Evolutionary conservation across 2,888 invertebrate genomes (phyloP), one percentile per base, ranked within the genome.

Genomic region (Philonicus albiceps): DNA sequence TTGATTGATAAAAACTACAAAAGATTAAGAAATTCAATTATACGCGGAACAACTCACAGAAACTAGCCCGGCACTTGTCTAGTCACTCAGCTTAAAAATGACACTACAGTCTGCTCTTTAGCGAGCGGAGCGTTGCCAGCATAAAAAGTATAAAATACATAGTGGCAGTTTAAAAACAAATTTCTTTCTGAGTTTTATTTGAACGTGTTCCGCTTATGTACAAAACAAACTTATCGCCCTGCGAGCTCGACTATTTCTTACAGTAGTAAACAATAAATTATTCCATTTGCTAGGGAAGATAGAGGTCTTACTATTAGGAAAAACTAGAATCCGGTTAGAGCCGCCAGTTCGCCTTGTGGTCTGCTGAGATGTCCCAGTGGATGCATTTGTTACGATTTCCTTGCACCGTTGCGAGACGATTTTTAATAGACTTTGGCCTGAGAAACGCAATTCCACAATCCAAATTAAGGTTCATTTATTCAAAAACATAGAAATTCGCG

Each of bases 181-280:
- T n/a, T 49, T 49, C 40, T 3, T 31, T 31, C 49, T 49, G 16
- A 49, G n/a, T 49, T 49, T 49, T 49, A 49, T 49, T 49, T 49
- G 49, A 49, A 49, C n/a, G 16, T 49, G 49, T n/a, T 49, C 19
- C n/a, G 49, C 49, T 49, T 49, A 49, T 49, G 2, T 64, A 64
- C 27, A 74, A 74, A 74, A 74, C 30, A 74, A n/a, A 34, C 31
- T 74, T 74, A 40, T 43, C 22, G 19, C 40, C 37, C 22, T 40
- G 40, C 19, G 74, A 22, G n/a, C n/a, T 37, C 22, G n/a, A 78
- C 78, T 78, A 49, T 43, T 78, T 78, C 78, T 78, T 78, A 27
- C 74, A 31, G 16, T 43, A 76, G 43, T n/a, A 76, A 40, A 27
- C 19, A 53, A 81, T 55, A 81, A 78, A 43, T 49, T 43, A 78